Percentiles rank a stretch among this genome's conserved stretches.
These are phyloP conservation scores for Artemia sp. DNA, from an alignment of 2,888 invertebrate species.

Conservation along the genomic window DNA sequence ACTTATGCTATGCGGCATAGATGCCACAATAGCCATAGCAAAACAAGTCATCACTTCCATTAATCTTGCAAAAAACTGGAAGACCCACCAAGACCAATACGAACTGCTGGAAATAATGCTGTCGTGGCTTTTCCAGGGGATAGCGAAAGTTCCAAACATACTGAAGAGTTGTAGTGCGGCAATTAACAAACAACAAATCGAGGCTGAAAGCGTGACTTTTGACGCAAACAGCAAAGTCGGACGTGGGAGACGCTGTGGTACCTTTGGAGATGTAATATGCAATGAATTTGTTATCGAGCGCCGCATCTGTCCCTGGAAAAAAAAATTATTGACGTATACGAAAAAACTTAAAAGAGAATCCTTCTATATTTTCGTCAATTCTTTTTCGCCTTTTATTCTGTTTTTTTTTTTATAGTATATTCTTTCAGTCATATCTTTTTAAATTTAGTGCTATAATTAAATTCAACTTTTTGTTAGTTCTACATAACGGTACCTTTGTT, in stretches of 20 bases:
- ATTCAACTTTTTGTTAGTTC: no score
- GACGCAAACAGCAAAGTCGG: conserved; percentile 60
- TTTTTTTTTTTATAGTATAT: no score
- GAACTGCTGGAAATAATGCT: not conserved
- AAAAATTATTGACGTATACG: not conserved
- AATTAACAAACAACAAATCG: conserved; percentile 61
- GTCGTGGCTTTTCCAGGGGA: conserved; percentile 23
- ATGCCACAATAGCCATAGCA: conserved; percentile 68
- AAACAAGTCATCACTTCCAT: conserved; percentile 75
- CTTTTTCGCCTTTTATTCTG: no score
- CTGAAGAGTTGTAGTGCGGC: conserved; percentile 70
- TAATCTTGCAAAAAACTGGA: conserved; percentile 64
- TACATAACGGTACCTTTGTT: no score
- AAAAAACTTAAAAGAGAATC: no score
- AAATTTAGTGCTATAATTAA: no score
- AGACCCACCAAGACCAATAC: conserved; percentile 74
- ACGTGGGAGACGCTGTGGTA: conserved; percentile 30
- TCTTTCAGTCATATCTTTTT: no score
- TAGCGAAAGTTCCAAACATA: conserved; percentile 43
- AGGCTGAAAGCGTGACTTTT: conserved; percentile 71
- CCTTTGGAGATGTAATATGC: conserved; percentile 28
- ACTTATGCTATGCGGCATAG: conserved; percentile 37
- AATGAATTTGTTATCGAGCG: conserved; percentile 30
- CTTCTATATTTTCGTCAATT: no score
- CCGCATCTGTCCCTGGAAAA: conserved; percentile 29